Base-by-base conservation (phyloP, 2,888 invertebrate species). In the Eupeodes luniger region DNA sequence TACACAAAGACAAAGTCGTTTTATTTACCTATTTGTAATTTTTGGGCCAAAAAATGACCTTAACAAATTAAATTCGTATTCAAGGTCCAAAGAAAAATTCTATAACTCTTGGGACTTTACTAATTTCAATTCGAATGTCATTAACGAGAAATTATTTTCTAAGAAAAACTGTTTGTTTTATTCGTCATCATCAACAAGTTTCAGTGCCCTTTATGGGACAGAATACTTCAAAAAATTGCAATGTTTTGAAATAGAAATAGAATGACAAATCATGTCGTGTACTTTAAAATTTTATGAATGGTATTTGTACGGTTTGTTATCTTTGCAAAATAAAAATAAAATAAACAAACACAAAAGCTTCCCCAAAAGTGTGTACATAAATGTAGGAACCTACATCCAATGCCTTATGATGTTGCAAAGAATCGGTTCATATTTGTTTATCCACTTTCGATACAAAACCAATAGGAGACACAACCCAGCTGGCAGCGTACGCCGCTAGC, bases 351-450 rank as follows among this genome's bases (percentile, higher is more conserved):
- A 72, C 44, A 1, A 27, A 3, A 27, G 47, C 19, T 59, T 34
- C 11, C 14, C 27, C 14, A 59, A 27, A 27, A 27, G 27, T 27
- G 27, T 4, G 10, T 16, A n/a, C 14, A 59, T 14, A 51, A 40
- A 40, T 9, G 34, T 47, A 47, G 10, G 47, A 11, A 27, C 4
- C 57, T 47, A 66, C 47, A 40, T 11, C 16, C n/a, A 62, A 53
- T 55, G 34, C n/a, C 19, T 72, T 44, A 36, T 14, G 53, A 36
- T 69, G 16, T 55, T 66, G 72, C 76, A 61, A 76, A 76, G 16
- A 75, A 34, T 80, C 77, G 75, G 77, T 81, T 84, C 77, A 84
- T 74, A 81, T 80, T 80, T 55, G 16, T 47, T 34, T 62, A 83
- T n/a, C 69, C 74, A 85, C 77, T 88, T 81, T 59, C 47, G n/a